A percentile compares a stretch with the other conserved stretches of the same genome.
Conservation (phyloP, 2,888 invertebrate genomes). For the Lysandra coridon region DNA sequence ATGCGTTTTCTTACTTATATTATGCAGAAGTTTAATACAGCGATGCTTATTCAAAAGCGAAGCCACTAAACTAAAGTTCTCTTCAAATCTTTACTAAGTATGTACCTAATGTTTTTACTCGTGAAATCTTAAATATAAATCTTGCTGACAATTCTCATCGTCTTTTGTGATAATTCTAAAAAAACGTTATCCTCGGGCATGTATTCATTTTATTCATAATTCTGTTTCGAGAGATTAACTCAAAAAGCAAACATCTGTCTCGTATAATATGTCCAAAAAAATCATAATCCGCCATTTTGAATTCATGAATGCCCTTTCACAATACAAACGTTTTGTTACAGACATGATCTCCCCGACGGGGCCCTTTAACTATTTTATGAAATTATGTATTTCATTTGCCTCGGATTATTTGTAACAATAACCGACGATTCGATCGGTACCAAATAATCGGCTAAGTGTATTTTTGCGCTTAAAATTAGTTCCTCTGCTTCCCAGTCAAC, state of each 20-base stretch:
- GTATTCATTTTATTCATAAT: slow-evolving; percentile 34
- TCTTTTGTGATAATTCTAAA: slow-evolving; percentile 27
- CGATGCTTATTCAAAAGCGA: not conserved
- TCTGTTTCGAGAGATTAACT: slow-evolving; percentile 38
- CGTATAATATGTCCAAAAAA: slow-evolving; percentile 43
- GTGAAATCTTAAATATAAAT: slow-evolving; percentile 9
- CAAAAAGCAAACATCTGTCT: slow-evolving; percentile 47
- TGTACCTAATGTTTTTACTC: not conserved
- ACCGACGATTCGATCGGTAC: not conserved
- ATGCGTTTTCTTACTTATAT: not conserved
- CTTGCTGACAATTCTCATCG: slow-evolving; percentile 25
- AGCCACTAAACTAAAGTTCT: not conserved
- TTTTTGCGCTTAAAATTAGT: not conserved
- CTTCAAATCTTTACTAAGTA: not conserved
- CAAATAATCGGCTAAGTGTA: slow-evolving; percentile 15
- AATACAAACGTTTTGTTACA: slow-evolving; percentile 37
- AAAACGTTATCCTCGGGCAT: slow-evolving; percentile 19
- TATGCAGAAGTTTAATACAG: not conserved
- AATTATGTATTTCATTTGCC: slow-evolving; percentile 21
- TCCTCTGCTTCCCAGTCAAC: not conserved
- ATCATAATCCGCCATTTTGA: slow-evolving; percentile 44
- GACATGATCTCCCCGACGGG: slow-evolving; percentile 23
- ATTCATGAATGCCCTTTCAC: slow-evolving; percentile 43
- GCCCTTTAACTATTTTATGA: slow-evolving; percentile 26
- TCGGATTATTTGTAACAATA: slow-evolving; percentile 24